Percentiles rank a stretch among this genome's conserved stretches.
These are phyloP conservation scores for Spea hammondii DNA, from an alignment of 2,797 vertebrate species.

Conservation along the genomic window DNA sequence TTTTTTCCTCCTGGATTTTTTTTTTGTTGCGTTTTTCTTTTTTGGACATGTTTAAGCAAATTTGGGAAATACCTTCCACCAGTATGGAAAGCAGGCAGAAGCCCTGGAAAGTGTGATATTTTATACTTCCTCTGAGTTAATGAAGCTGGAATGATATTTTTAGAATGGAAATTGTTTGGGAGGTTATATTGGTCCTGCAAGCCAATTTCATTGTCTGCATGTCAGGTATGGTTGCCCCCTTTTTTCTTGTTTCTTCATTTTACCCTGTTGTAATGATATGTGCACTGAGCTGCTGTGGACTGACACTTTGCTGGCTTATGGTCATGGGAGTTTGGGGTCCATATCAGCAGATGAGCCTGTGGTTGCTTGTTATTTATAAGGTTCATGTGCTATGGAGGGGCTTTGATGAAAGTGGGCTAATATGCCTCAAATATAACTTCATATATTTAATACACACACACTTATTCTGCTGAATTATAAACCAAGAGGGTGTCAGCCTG, in stretches of 20 bases:
- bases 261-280: no score
- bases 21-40: neutral
- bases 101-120: conserved; percentile 79
- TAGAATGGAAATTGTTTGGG: conserved; percentile 98
- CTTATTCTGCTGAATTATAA: no score
- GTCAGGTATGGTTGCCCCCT: conserved; percentile 80
- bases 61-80: conserved; percentile 82
- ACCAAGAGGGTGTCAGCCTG: no score
- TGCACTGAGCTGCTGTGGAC: no score
- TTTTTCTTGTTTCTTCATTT: neutral
- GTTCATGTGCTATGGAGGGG: no score
- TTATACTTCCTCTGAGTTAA: conserved; percentile 80
- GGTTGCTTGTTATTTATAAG: no score
- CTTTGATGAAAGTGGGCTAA: no score
- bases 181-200: conserved; percentile 94
- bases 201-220: conserved; percentile 93
- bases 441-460: no score
- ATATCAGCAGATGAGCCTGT: no score
- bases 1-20: conserved; percentile 2
- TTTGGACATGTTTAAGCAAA: conserved; percentile 59
- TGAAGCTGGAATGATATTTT: conserved; percentile 93
- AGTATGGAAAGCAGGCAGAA: conserved; percentile 75
- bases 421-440: no score
- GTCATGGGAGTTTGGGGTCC: no score
- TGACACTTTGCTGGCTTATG: no score